Evolutionary conservation across 2,888 invertebrate species (phyloP), one percentile per base, ranked within the genome.

Genomic region (Watsonalla binaria): DNA sequence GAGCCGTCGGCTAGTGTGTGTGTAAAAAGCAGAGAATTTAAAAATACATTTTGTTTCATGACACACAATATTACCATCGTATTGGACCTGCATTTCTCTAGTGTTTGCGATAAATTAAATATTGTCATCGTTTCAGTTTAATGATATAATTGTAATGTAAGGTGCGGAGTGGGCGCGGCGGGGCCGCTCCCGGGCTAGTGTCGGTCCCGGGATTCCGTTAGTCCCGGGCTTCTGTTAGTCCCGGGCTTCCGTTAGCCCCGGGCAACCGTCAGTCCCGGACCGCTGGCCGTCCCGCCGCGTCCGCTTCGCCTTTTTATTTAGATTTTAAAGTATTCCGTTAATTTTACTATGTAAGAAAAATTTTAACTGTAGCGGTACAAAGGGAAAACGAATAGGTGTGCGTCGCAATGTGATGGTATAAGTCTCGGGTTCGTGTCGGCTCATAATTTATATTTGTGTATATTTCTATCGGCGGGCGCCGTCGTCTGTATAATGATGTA

Each of bases 1-100:
- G 97, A 97, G 94, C 94, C 92, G 93, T 92, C 94, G 93, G 93
- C 93, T 86, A 90, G 90, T 87, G 90, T 89, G 91, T 90, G 90
- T 91, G 90, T 91, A 88, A 84, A 89, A 90, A 90, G 88, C 90
- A 88, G 91, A 92, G 91, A 90, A 90, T 90, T 91, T 90, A 91
- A 92, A 92, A 92, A 92, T 92, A 92, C 92, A 89, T 92, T 92
- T 90, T 90, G 88, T 90, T 91, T 91, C 90, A 91, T 89, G 91
- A 91, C 91, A 91, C 91, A 91, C 91, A 91, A 90, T 90, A 91
- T 89, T 90, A 90, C 88, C 91, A 91, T 89, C 91, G 91, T 91
- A 90, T 91, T 86, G 91, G 91, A 91, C 90, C 90, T 91, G 91
- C 91, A 91, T 91, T 91, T 91, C 91, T 91, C 90, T 91, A 91